phyloP scores from a whole-genome alignment of 1,140 invertebrate genomes.

The Bombus polaris region DNA sequence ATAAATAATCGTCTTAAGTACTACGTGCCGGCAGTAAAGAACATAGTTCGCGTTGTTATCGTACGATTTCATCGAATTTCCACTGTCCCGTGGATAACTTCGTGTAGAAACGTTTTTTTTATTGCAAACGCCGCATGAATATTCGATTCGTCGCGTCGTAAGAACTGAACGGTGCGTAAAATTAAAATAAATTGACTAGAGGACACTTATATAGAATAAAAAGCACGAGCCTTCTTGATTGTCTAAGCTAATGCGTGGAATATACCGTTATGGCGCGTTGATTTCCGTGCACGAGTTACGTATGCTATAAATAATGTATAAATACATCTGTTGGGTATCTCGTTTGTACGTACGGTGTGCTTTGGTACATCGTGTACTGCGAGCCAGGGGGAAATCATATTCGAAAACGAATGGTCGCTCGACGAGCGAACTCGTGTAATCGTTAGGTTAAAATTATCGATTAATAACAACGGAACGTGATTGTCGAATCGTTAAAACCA shows the following conservation, averaged over 20 bases:
- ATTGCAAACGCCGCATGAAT: neutral
- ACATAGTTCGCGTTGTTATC: neutral
- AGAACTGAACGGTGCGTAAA: neutral
- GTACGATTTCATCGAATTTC: neutral
- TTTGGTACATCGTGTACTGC: constrained; percentile 56
- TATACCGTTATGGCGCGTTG: constrained; percentile 29
- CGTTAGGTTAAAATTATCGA: neutral
- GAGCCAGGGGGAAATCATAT: constrained; percentile 22
- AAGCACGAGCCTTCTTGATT: constrained; percentile 77
- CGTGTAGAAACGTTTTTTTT: neutral
- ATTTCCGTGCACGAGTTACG: constrained; percentile 17
- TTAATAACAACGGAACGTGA: constrained; percentile 7
- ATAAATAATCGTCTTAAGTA: constrained; percentile 45
- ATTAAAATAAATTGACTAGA: constrained; percentile 63
- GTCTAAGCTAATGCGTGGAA: constrained; percentile 57
- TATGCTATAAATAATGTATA: constrained; percentile 55
- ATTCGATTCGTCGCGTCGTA: neutral
- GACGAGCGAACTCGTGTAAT: neutral
- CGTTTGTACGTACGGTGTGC: constrained; percentile 55
- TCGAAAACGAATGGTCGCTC: no score
- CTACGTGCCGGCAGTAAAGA: constrained; percentile 19
- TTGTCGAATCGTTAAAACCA: constrained; percentile 3
- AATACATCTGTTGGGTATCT: constrained; percentile 44
- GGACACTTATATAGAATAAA: constrained; percentile 60
- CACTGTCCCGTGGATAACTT: neutral